Conservation (phyloP, 2,113 vertebrate genomes). For the Chauna torquata region DNA sequence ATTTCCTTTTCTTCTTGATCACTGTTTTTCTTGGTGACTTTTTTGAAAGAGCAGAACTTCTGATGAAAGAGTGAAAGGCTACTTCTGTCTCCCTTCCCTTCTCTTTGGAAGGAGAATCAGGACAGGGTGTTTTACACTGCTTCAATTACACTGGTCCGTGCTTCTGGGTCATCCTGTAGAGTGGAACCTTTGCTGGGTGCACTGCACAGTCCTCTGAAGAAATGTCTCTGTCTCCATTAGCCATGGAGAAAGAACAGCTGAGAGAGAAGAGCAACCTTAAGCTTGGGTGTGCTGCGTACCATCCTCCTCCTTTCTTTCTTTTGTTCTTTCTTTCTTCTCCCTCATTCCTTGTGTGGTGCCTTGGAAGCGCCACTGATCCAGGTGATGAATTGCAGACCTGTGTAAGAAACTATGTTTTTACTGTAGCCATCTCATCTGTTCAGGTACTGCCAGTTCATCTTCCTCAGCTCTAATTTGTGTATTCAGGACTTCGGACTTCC, state of each 20-base stretch:
- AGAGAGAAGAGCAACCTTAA: neutral
- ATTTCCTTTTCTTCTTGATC: neutral
- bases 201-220: neutral
- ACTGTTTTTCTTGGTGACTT: neutral
- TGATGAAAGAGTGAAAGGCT: neutral
- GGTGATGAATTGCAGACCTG: neutral
- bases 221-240: neutral
- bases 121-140: neutral
- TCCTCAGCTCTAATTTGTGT: neutral
- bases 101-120: neutral
- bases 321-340: too few relatives aligned
- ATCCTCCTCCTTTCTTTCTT: too few relatives aligned
- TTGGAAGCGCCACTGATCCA: neutral
- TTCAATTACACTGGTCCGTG: neutral
- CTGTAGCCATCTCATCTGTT: neutral
- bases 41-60: neutral
- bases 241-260: neutral
- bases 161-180: neutral
- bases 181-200: rapidly evolving
- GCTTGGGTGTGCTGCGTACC: neutral
- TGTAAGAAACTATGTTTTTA: neutral
- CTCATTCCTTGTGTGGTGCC: neutral
- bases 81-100: neutral
- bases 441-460: neutral
- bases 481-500: neutral